Evolutionary conservation across 1,140 invertebrate species (phyloP), one percentile per base, ranked within the genome.

Genomic region (Philotrypesis tridentata): DNA sequence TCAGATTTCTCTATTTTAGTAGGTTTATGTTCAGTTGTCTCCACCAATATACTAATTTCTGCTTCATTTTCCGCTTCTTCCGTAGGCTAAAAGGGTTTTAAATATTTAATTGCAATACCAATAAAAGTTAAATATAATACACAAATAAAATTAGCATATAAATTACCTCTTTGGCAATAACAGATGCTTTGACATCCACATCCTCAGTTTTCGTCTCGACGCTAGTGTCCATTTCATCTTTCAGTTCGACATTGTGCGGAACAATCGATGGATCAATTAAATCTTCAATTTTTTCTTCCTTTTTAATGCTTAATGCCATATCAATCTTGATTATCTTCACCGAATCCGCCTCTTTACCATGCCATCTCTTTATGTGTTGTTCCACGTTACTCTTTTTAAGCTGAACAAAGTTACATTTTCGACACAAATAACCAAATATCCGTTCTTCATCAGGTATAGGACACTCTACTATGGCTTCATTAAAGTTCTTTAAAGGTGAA

Each of bases 361-460:
- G 94, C 84, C 93, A 92, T 0, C 87, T 85, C 48, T 93, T 89
- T 2, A 95, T 88, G 85, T 96, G 95, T 0, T 90, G 90, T 84
- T 94, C 92, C 0, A 95, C 89, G 82, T 93, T 94, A 68, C 91
- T 88, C 63, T 93, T 87, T 2, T 93, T 92, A 60, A 95, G 86
- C 89, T 96, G 95, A 2, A 95, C 93, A 85, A 93, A 96, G 86
- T 95, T 94, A 85, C 95, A 96, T 63, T 92, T 90, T 1, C 91
- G 89, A 86, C 95, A 96, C 1, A 96, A 88, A 85, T 94, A 95
- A 21, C 94, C 95, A 73, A 93, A 93, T 23, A 95, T 85, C 70
- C 82, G 31, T n/a, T 87, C 83, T 6, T 88, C 84, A 0, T 84
- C 25, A 0, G 91, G 90, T 8, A 91, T 70, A 0, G 83, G 25